Evolutionary conservation across 64 coral and sea anemone genomes (phyloP), one percentile per base, ranked within the genome.

Genomic region (Astreopora myriophthalma): DNA sequence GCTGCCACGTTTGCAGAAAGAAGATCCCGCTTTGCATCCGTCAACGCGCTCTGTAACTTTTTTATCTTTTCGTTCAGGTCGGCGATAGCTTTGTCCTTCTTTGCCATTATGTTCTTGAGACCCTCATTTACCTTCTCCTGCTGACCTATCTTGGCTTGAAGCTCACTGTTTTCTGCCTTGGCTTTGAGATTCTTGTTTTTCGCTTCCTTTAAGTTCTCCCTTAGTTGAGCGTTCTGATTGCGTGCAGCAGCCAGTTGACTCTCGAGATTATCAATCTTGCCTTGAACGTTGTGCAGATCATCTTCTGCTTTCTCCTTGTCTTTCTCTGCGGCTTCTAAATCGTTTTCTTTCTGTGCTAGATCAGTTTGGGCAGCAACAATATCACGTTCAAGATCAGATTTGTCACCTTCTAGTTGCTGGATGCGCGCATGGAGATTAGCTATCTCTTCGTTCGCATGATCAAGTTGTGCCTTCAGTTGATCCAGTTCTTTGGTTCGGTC

Each of bases 271-370:
- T 75, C 88, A 42, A 97, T 94, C 72, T 94, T 97, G 6, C 69
- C 74, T 82, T 94, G 85, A 6, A 94, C 62, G 36, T 90, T 75
- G 65, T 97, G 69, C 27, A 97, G 82, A 65, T 97, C 92, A 62
- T 97, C 95, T 64, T 97, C 95, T 71, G 95, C 95, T 13, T 86
- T 78, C 34, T 93, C 90, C 57, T 92, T 94, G 65, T 97, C 95
- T 40, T 66, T 85, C 14, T 85, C 72, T 30, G 91, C 95, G 60
- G 60, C 79, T n/a, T 93, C 92, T 2, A 97, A 68, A 51, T 97
- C 95, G 31, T 84, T 97, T 75, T 97, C 95, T 2, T 94, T 92
- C 35, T 97, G 91, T 23, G 89, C 89, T 12, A 91, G 79, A n/a
- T 93, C 89, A 40, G 80, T 89, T 66, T 91, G 86, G 6, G 87